Conservation (phyloP, 2,888 invertebrate genomes). For the Automeris io region DNA sequence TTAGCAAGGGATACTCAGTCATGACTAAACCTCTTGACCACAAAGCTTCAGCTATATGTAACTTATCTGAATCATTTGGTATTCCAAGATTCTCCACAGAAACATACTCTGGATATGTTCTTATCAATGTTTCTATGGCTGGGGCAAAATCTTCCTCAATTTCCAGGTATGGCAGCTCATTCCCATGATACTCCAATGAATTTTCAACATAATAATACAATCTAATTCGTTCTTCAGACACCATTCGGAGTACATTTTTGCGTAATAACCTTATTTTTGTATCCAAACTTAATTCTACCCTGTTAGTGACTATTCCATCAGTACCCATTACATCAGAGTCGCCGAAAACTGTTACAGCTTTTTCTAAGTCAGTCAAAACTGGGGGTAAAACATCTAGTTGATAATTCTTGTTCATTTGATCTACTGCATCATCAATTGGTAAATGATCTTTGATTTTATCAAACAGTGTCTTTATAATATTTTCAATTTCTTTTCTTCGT, state of each 20-base stretch:
- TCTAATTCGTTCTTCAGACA: constrained; percentile 78
- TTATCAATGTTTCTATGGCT: constrained; percentile 83
- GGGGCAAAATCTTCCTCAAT: constrained; percentile 82
- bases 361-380: constrained; percentile 80
- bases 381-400: constrained; percentile 94
- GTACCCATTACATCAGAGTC: constrained; percentile 82
- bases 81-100: constrained; percentile 84
- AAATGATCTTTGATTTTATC: constrained; percentile 76
- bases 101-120: constrained; percentile 86
- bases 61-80: constrained; percentile 79
- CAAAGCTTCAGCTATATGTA: constrained; percentile 80
- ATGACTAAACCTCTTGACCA: constrained; percentile 91
- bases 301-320: constrained; percentile 79
- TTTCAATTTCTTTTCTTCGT: constrained; percentile 66
- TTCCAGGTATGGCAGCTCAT: constrained; percentile 83
- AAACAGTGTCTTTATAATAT: constrained; percentile 75
- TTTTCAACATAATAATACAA: constrained; percentile 92
- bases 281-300: constrained; percentile 81
- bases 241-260: constrained; percentile 77
- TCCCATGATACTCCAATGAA: constrained; percentile 89
- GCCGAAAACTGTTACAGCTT: constrained; percentile 81
- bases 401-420: constrained; percentile 89
- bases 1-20: constrained; percentile 79
- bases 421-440: constrained; percentile 87
- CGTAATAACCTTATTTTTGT: constrained; percentile 78